Evolutionary conservation across 1,140 invertebrate genomes (phyloP).

Genomic region (Drosophila erecta): DNA sequence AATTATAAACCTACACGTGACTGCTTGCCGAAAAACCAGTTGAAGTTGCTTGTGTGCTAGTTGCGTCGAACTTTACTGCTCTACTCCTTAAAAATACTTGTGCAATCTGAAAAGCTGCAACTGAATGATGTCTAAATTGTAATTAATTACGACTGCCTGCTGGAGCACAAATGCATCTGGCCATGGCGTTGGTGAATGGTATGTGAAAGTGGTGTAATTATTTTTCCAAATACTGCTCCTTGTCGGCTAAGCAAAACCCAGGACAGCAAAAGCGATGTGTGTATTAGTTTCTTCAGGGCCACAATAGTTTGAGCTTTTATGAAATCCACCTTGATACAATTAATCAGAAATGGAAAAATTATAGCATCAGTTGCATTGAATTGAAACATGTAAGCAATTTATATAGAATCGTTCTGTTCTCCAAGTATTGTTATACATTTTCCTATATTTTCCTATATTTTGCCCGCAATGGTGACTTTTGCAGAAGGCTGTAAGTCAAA

Average conservation of each 20-base stretch:
- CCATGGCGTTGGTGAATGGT: neutral
- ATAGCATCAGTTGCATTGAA: too few species aligned
- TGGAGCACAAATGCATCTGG: neutral
- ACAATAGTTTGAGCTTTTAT: too few species aligned
- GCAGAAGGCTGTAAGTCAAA: neutral
- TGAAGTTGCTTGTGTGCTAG: conserved; percentile 21
- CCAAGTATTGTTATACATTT: too few species aligned
- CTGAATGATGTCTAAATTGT: neutral
- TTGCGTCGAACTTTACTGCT: neutral
- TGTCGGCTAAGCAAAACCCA: too few species aligned
- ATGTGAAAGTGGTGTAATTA: neutral
- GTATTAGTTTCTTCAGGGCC: too few species aligned
- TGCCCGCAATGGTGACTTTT: too few species aligned
- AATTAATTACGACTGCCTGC: conserved; percentile 10
- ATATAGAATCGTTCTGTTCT: too few species aligned
- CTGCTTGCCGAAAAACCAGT: conserved; percentile 19
- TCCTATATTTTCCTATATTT: too few species aligned
- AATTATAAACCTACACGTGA: conserved; percentile 49
- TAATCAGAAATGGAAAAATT: too few species aligned
- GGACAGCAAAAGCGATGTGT: too few species aligned
- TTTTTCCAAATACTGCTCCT: neutral
- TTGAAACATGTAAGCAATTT: too few species aligned
- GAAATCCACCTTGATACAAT: too few species aligned
- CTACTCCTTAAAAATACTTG: neutral
- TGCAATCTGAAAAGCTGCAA: conserved; percentile 9